phyloP scores from a whole-genome alignment of 2,797 vertebrate species.

The Rhinichthys osculus region DNA sequence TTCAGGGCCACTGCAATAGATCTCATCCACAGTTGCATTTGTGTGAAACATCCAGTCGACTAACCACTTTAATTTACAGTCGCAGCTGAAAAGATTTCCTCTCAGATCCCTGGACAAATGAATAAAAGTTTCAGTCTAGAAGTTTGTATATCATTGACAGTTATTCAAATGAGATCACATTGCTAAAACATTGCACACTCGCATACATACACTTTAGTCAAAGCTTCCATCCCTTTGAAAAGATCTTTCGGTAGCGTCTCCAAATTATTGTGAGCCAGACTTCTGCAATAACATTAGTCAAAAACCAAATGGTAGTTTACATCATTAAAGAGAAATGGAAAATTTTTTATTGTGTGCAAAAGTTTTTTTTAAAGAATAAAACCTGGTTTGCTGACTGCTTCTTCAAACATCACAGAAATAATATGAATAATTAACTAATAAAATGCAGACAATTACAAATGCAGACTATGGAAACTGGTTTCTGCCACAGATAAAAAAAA shows the following conservation, averaged over 20 bases:
- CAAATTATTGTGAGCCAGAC: slow-evolving; percentile 95
- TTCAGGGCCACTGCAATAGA: slow-evolving; percentile 90
- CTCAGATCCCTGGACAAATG: slow-evolving; percentile 85
- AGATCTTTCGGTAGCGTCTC: slow-evolving; percentile 94
- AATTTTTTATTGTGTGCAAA: not conserved
- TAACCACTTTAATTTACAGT: slow-evolving; percentile 97
- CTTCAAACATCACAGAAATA: not conserved
- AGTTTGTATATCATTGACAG: not conserved
- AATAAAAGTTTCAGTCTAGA: not conserved
- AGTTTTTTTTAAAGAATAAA: not conserved
- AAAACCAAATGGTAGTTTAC: slow-evolving; percentile 7
- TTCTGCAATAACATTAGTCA: slow-evolving; percentile 80
- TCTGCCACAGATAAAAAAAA: not conserved
- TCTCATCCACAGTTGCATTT: slow-evolving; percentile 94
- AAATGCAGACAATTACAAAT: not conserved
- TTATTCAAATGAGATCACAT: not conserved
- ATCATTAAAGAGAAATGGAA: not conserved
- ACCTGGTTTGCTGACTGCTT: not conserved
- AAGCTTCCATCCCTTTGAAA: slow-evolving; percentile 94
- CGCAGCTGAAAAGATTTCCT: slow-evolving; percentile 94
- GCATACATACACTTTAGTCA: slow-evolving; percentile 94
- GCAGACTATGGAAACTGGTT: not conserved
- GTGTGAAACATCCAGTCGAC: slow-evolving; percentile 95
- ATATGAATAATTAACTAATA: not conserved
- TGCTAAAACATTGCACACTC: slow-evolving; percentile 85